Percentiles rank a stretch among this genome's conserved stretches.
Conservation (phyloP, 2,113 vertebrate species). For the Uropsilus gracilis region DNA sequence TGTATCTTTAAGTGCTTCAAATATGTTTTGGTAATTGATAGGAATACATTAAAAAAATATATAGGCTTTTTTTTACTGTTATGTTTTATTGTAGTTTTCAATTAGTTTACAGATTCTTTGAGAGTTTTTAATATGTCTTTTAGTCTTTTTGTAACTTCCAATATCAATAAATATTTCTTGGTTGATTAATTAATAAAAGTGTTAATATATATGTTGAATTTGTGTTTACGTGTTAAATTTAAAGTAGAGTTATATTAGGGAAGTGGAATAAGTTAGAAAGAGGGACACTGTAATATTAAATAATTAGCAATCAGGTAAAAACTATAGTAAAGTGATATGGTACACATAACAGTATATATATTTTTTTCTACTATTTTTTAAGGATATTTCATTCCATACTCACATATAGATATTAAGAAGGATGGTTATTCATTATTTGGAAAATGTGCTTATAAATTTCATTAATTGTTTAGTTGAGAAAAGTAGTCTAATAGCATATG, state of each 20-base stretch:
- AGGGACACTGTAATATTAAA: neutral
- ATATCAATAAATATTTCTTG: conserved; percentile 21
- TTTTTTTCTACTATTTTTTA: neutral
- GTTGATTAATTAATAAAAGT: conserved; percentile 26
- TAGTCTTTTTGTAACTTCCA: neutral
- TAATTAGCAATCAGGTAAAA: neutral
- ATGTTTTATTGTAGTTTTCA: conserved; percentile 19
- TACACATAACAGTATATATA: neutral
- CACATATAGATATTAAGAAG: neutral
- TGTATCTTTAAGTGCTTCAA: neutral
- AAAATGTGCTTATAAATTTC: neutral
- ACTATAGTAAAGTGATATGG: neutral
- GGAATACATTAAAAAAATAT: neutral
- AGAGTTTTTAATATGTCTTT: neutral
- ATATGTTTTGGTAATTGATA: neutral
- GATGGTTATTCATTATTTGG: neutral
- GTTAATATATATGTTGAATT: neutral
- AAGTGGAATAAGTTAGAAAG: conserved; percentile 16
- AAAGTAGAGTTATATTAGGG: neutral
- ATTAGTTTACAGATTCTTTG: neutral
- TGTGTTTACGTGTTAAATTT: neutral
- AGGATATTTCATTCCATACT: neutral
- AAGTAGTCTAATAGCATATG: neutral
- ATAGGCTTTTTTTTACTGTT: neutral
- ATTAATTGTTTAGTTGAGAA: conserved; percentile 42